Conservation (phyloP, 2,888 invertebrate genomes). For the Caenorhabditis virilis region DNA sequence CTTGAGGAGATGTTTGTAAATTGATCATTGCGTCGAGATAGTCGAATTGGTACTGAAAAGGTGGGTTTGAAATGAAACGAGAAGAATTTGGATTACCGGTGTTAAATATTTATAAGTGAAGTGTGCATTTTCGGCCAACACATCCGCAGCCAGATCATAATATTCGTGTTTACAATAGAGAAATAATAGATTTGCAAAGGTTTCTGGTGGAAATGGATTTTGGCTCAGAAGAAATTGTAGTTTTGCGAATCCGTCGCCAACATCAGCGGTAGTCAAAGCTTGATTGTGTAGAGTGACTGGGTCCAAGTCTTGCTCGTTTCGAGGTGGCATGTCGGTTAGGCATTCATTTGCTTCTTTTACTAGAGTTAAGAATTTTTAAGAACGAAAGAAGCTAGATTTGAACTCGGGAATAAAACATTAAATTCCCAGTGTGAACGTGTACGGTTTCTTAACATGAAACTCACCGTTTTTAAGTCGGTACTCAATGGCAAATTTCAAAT, state of each 20-base stretch:
- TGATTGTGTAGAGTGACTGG: slow-evolving; percentile 92
- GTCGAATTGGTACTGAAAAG: slow-evolving; percentile 72
- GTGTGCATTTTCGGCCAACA: slow-evolving; percentile 93
- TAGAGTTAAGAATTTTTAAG: slow-evolving; percentile 26
- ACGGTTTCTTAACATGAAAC: slow-evolving; percentile 33
- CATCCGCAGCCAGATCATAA: slow-evolving; percentile 95
- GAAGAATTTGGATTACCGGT: too few relatives aligned
- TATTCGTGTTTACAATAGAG: slow-evolving; percentile 96
- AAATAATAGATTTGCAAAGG: slow-evolving; percentile 90
- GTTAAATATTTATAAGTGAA: slow-evolving; percentile 80
- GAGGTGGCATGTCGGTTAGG: slow-evolving; percentile 74
- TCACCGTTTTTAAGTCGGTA: slow-evolving; percentile 85
- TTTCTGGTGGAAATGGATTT: slow-evolving; percentile 94
- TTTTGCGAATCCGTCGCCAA: slow-evolving; percentile 91
- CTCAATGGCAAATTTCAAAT: slow-evolving; percentile 96
- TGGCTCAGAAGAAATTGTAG: slow-evolving; percentile 90
- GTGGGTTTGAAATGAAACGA: too few relatives aligned
- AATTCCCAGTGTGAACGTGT: too few relatives aligned
- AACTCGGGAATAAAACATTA: slow-evolving; percentile 1
- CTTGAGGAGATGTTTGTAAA: slow-evolving; percentile 92
- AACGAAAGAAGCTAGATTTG: background rate
- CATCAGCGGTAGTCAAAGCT: slow-evolving; percentile 71
- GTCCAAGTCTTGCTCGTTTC: slow-evolving; percentile 94
- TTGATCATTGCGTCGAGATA: slow-evolving; percentile 95
- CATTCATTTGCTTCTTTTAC: slow-evolving; percentile 68